Evolutionary conservation across 2,888 invertebrate genomes (phyloP).

Genomic region (Sicus ferrugineus): DNA sequence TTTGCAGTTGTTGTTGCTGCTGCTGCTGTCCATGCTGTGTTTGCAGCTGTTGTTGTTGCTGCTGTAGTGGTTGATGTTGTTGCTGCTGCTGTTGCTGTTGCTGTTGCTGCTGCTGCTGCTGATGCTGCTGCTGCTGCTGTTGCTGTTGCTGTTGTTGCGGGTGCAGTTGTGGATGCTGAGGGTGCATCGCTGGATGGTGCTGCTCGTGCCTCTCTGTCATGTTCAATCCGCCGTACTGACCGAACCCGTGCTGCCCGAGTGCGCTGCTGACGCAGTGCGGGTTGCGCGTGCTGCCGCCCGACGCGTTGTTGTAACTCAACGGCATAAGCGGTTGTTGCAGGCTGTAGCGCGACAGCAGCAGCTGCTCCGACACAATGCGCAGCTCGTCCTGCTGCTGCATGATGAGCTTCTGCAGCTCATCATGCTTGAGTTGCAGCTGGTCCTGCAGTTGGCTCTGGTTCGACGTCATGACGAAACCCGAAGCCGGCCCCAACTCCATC

Average conservation of each 20-base stretch:
- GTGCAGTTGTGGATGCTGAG: slow-evolving; percentile 47
- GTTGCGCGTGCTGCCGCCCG: slow-evolving; percentile 40
- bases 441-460: slow-evolving; percentile 73
- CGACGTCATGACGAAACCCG: slow-evolving; percentile 67
- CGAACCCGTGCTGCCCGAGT: slow-evolving; percentile 46
- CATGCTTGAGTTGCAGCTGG: slow-evolving; percentile 82
- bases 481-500: slow-evolving; percentile 52
- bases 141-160: slow-evolving; percentile 50
- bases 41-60: slow-evolving; percentile 34
- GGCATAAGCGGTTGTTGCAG: slow-evolving; percentile 66
- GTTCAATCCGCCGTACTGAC: slow-evolving; percentile 59
- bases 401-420: slow-evolving; percentile 84
- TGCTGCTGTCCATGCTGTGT: slow-evolving; percentile 28
- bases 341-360: slow-evolving; percentile 82
- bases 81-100: slow-evolving; percentile 54
- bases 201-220: slow-evolving; percentile 54
- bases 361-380: slow-evolving; percentile 84
- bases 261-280: slow-evolving; percentile 44
- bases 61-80: slow-evolving; percentile 41
- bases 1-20: slow-evolving; percentile 21
- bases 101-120: slow-evolving; percentile 46
- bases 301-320: slow-evolving; percentile 48
- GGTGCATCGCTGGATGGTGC: slow-evolving; percentile 50
- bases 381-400: slow-evolving; percentile 87
- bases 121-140: too few species aligned